Conservation (phyloP, 1,140 invertebrate species). For the Nixonia krombeini region DNA sequence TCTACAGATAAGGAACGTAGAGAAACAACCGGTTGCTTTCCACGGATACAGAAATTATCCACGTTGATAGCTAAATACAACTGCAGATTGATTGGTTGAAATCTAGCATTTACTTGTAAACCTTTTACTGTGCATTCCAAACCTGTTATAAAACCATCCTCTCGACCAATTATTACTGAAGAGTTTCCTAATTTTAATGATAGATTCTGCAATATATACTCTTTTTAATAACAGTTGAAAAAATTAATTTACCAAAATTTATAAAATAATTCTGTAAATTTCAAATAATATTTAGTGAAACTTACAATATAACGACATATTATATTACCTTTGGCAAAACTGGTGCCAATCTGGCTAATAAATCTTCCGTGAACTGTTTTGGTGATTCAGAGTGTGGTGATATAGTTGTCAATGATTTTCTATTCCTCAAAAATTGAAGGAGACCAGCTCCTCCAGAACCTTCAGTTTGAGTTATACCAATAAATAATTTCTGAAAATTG, state of each 20-base stretch:
- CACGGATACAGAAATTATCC: conserved; percentile 76
- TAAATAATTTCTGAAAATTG: conserved; percentile 79
- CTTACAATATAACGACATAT: too few species aligned
- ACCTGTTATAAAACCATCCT: conserved; percentile 72
- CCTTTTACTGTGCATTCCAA: conserved; percentile 67
- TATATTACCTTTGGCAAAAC: conserved; percentile 86
- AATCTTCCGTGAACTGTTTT: conserved; percentile 47
- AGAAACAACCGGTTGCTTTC: conserved; percentile 75
- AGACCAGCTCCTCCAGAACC: conserved; percentile 68
- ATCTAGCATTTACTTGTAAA: conserved; percentile 73
- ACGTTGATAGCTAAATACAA: conserved; percentile 78
- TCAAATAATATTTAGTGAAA: too few species aligned
- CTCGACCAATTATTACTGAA: conserved; percentile 77
- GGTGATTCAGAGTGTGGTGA: conserved; percentile 47
- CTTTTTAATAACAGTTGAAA: conserved; percentile 29
- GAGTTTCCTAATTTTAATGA: conserved; percentile 80
- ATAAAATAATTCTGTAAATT: background rate
- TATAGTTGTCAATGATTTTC: conserved; percentile 56
- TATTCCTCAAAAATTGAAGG: conserved; percentile 64
- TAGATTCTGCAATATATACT: conserved; percentile 74
- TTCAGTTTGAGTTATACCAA: conserved; percentile 79
- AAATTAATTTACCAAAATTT: conserved; percentile 17
- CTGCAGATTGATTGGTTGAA: conserved; percentile 70
- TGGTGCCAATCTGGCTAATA: conserved; percentile 71
- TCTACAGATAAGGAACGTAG: conserved; percentile 80